A percentile compares a stretch with the other conserved stretches of the same genome.
phyloP scores from a whole-genome alignment of 2,113 vertebrate species.

The Misgurnus anguillicaudatus region DNA sequence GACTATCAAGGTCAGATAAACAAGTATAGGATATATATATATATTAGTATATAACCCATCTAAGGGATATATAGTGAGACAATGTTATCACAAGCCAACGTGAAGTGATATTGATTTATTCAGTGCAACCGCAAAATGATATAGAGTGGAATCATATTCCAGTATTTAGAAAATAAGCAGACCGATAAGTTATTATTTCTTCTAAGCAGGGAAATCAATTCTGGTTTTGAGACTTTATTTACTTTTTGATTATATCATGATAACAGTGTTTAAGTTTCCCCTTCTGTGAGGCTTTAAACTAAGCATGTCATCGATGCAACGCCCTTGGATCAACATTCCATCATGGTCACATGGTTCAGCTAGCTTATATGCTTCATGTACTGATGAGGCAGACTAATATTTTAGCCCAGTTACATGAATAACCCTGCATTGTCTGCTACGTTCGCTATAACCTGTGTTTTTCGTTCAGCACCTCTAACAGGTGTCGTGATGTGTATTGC shows the following conservation, averaged over 20 bases:
- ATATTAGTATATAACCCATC: conserved; percentile 9
- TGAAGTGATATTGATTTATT: conserved; percentile 44
- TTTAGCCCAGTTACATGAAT: conserved; percentile 12
- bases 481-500: conserved; percentile 36
- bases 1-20: conserved; percentile 37
- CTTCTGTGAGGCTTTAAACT: not conserved
- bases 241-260: conserved; percentile 12
- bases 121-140: conserved; percentile 31
- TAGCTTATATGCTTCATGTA: not conserved
- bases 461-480: conserved; percentile 22
- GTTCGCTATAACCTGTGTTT: not conserved
- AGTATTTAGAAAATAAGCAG: conserved; percentile 48
- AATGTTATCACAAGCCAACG: conserved; percentile 14
- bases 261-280: conserved; percentile 30
- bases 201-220: conserved; percentile 38
- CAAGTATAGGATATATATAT: conserved; percentile 12
- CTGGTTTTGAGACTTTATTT: conserved; percentile 24
- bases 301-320: not conserved
- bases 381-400: not conserved
- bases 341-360: not conserved
- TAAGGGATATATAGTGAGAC: not conserved
- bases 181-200: conserved; percentile 26
- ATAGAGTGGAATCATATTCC: conserved; percentile 38
- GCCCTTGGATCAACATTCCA: not conserved
- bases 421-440: conserved; percentile 6